Evolutionary conservation across 1,140 invertebrate genomes (phyloP).

Genomic region (Fopius arisanus): DNA sequence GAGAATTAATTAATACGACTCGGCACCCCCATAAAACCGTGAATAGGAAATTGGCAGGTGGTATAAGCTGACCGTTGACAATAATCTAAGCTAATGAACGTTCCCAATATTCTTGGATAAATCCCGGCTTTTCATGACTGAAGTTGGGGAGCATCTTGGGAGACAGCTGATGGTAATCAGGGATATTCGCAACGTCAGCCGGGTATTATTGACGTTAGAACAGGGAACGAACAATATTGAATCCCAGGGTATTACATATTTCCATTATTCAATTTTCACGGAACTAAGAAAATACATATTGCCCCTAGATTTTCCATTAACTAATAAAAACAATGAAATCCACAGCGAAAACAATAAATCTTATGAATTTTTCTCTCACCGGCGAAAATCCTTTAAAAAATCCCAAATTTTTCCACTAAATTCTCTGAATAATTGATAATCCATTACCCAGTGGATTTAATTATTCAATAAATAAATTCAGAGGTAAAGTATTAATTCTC

Average conservation of each 20-base stretch:
- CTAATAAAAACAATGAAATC: no score
- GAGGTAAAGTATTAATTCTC: no score
- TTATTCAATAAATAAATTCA: no score
- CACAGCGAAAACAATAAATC: no score
- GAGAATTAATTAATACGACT: background rate
- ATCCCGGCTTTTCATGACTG: background rate
- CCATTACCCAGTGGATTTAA: no score
- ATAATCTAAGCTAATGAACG: conserved; percentile 1
- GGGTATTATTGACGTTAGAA: background rate
- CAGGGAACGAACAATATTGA: background rate
- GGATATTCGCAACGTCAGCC: background rate
- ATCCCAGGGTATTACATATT: background rate
- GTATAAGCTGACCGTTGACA: background rate
- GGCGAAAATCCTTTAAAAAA: no score
- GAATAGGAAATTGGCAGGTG: background rate
- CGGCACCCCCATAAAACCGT: background rate
- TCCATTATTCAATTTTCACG: no score
- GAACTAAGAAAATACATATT: background rate
- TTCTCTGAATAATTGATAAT: no score
- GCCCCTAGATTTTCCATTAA: background rate
- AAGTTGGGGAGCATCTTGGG: background rate
- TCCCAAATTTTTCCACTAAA: no score
- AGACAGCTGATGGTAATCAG: background rate
- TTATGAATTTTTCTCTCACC: no score
- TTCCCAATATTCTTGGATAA: background rate